Conservation (phyloP, 2,888 invertebrate genomes). For the Protophormia terraenovae region DNA sequence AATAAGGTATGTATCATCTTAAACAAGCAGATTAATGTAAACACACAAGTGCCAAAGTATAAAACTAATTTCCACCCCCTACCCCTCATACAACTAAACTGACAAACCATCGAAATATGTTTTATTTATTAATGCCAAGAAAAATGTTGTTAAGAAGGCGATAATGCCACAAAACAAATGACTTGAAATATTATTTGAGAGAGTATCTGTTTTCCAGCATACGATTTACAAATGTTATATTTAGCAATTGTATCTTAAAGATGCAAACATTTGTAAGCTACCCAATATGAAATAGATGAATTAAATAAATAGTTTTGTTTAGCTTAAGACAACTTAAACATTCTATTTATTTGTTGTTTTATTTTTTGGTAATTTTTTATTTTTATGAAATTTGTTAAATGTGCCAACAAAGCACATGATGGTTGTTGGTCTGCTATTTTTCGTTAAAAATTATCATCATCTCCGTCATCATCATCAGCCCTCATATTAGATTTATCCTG, state of each 20-base stretch:
- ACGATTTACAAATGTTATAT: too few relatives aligned
- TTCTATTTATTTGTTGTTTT: neutral
- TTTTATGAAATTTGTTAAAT: constrained; percentile 35
- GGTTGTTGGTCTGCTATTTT: constrained; percentile 32
- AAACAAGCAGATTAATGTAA: constrained; percentile 58
- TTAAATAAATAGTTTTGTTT: constrained; percentile 35
- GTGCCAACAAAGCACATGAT: constrained; percentile 38
- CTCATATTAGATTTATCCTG: neutral
- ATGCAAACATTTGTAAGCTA: neutral
- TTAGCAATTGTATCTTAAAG: neutral
- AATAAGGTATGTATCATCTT: too few relatives aligned
- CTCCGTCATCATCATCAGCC: neutral
- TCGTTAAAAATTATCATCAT: neutral
- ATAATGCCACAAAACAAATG: constrained; percentile 69
- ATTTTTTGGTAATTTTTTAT: constrained; percentile 30
- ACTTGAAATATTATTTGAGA: constrained; percentile 60
- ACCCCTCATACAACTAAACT: constrained; percentile 8
- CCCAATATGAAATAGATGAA: neutral
- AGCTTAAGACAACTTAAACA: constrained; percentile 33
- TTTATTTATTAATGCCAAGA: constrained; percentile 8
- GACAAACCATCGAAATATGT: constrained; percentile 14
- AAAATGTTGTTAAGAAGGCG: constrained; percentile 41
- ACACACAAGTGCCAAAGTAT: constrained; percentile 63
- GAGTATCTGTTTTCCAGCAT: neutral
- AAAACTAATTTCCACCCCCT: constrained; percentile 57